A percentile compares a stretch with the other conserved stretches of the same genome.
phyloP scores from a whole-genome alignment of 2,797 vertebrate species.

The Chelonia mydas region DNA sequence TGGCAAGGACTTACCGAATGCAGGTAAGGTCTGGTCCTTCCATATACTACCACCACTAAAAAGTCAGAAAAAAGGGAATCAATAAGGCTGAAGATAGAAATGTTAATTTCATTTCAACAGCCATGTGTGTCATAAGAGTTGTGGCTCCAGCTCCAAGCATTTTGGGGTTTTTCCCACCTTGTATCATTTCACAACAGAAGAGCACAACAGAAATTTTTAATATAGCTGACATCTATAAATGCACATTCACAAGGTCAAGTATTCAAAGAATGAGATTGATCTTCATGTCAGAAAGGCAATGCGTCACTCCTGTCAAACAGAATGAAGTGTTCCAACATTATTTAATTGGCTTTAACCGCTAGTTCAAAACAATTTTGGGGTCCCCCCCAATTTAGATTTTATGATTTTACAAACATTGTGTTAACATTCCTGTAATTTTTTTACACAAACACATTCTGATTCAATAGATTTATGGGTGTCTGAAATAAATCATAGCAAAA shows the following conservation, averaged over 20 bases:
- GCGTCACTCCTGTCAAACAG: background rate
- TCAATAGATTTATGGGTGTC: constrained; percentile 21
- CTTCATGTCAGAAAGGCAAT: background rate
- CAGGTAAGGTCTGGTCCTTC: background rate
- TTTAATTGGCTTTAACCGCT: background rate
- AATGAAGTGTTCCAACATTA: background rate
- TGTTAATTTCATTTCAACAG: background rate
- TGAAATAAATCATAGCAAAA: constrained; percentile 8
- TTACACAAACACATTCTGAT: constrained; percentile 2
- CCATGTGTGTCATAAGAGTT: background rate
- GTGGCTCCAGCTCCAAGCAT: background rate
- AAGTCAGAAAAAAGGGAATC: background rate
- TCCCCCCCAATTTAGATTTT: background rate
- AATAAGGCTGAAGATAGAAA: accelerated
- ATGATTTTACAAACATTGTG: background rate
- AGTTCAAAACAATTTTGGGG: background rate
- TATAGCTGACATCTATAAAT: background rate
- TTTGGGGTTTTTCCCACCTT: background rate
- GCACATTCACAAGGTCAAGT: background rate
- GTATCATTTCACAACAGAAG: background rate
- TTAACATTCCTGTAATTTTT: background rate
- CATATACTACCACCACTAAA: background rate
- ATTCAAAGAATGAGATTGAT: constrained; percentile 1
- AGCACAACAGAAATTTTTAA: background rate
- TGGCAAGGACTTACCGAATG: background rate